These are phyloP conservation scores for Anadara kagoshimensis DNA, from an alignment of 1,140 invertebrate genomes.

Conservation along the genomic window DNA sequence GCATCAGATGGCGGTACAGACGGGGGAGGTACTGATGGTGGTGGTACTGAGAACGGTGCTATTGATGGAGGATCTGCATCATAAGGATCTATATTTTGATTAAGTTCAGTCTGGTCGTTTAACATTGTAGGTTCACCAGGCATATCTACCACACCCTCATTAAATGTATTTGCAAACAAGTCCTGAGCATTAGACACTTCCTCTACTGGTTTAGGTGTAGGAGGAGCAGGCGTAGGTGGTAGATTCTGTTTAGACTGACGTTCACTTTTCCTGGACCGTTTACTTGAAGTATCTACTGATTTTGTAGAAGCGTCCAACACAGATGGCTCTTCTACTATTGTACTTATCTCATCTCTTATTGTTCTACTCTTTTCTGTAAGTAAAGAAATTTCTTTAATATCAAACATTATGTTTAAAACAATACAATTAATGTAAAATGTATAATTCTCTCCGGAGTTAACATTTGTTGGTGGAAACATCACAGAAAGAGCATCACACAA, in stretches of 20 bases:
- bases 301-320: conserved; percentile 16
- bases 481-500: too few relatives aligned
- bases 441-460: too few relatives aligned
- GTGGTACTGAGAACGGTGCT: conserved; percentile 40
- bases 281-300: background rate
- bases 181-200: conserved; percentile 19
- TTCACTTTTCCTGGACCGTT: conserved; percentile 10
- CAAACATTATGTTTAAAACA: background rate
- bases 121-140: conserved; percentile 13
- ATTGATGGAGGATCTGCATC: conserved; percentile 38
- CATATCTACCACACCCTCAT: conserved; percentile 23
- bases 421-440: too few relatives aligned
- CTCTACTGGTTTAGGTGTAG: conserved; percentile 15
- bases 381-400: background rate
- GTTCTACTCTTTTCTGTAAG: conserved; percentile 12
- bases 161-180: conserved; percentile 26
- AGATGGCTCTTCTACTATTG: conserved; percentile 41
- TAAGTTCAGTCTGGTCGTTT: background rate
- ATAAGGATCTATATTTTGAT: conserved; percentile 30
- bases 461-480: too few relatives aligned
- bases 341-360: conserved; percentile 31
- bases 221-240: conserved; percentile 14
- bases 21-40: conserved; percentile 42
- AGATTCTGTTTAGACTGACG: conserved; percentile 19
- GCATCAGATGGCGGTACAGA: conserved; percentile 31